Evolutionary conservation across 2,888 invertebrate genomes (phyloP).

Genomic region (Baronia brevicornis): DNA sequence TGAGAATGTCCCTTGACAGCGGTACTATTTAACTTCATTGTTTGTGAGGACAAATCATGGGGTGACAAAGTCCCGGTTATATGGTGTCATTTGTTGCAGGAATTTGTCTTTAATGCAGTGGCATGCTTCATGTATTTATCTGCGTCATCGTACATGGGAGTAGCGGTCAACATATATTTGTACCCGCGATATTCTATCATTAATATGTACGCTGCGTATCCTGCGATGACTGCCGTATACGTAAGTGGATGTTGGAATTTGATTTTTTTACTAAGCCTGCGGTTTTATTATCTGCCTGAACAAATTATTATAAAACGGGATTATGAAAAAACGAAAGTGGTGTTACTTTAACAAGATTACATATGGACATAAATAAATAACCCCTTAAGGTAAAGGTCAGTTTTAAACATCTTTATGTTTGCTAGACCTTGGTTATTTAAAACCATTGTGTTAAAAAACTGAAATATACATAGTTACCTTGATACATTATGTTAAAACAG

Average conservation of each 20-base stretch:
- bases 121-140: constrained; percentile 87
- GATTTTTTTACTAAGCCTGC: background rate
- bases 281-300: background rate
- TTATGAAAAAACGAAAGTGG: background rate
- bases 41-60: too few relatives aligned
- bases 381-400: too few relatives aligned
- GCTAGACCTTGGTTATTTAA: too few relatives aligned
- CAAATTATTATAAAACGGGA: background rate
- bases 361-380: too few relatives aligned
- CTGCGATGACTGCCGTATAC: constrained; percentile 91
- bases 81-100: too few relatives aligned
- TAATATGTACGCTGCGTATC: constrained; percentile 88
- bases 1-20: constrained; percentile 13
- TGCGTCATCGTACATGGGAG: constrained; percentile 86
- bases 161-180: constrained; percentile 84
- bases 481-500: too few relatives aligned
- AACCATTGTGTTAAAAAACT: too few relatives aligned
- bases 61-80: too few relatives aligned
- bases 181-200: constrained; percentile 83
- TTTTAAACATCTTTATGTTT: too few relatives aligned
- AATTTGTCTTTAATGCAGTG: constrained; percentile 84
- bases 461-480: too few relatives aligned
- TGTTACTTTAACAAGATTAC: too few relatives aligned
- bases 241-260: constrained; percentile 74
- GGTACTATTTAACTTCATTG: too few relatives aligned